Percentiles rank a stretch among this genome's conserved stretches.
Evolutionary conservation across 2,113 vertebrate genomes (phyloP).

Genomic region (Sakesphorus luctuosus): DNA sequence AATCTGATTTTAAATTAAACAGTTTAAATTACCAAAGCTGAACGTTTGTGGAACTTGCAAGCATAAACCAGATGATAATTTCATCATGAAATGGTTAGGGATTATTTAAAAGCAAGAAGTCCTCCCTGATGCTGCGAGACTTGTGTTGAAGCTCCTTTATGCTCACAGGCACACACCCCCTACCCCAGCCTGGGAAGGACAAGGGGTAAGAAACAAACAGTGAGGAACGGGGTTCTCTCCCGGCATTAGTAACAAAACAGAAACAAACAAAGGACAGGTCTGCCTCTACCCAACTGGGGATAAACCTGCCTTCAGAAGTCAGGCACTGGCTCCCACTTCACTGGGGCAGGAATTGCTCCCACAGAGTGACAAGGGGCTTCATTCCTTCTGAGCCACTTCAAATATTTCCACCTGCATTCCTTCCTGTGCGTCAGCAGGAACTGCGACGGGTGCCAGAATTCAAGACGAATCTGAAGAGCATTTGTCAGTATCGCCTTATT

Average conservation of each 20-base stretch:
- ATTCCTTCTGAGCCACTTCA: neutral
- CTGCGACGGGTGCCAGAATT: neutral
- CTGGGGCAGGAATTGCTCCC: neutral
- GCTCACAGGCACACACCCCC: fast-evolving
- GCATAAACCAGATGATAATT: neutral
- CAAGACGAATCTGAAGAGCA: neutral
- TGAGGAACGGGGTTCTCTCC: neutral
- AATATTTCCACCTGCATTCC: neutral
- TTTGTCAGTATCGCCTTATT: neutral
- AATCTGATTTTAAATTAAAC: neutral
- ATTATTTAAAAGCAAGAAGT: neutral
- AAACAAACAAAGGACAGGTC: neutral
- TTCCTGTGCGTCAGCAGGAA: neutral
- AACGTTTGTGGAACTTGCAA: neutral
- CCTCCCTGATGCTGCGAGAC: neutral
- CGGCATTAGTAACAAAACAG: neutral
- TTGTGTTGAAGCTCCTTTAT: neutral
- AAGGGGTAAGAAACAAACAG: fast-evolving
- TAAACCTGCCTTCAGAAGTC: neutral
- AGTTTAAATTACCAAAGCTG: neutral
- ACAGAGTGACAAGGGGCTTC: neutral
- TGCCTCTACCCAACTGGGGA: neutral
- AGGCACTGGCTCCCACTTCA: neutral
- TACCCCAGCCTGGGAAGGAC: neutral
- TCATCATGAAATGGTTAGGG: neutral